A percentile compares a stretch with the other conserved stretches of the same genome.
phyloP scores from a whole-genome alignment of 2,888 invertebrate species.

The Patella ulyssiponensis region DNA sequence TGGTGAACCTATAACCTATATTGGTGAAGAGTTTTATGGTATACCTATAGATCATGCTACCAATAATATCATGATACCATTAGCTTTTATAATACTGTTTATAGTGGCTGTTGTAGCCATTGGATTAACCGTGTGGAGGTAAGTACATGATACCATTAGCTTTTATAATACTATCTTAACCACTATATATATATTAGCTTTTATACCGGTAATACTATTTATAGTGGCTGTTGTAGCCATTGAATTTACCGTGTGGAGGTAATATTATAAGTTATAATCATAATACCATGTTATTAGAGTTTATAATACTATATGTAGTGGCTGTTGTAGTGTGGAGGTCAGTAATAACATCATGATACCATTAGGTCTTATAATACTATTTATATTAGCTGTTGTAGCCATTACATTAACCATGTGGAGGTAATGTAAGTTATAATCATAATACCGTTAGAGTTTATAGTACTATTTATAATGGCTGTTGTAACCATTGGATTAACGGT shows the following conservation, averaged over 20 bases:
- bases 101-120: conserved; percentile 46
- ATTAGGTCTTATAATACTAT: too few relatives aligned
- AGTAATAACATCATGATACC: conserved; percentile 23
- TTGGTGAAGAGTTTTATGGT: conserved; percentile 47
- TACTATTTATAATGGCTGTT: conserved; percentile 43
- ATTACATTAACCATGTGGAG: too few relatives aligned
- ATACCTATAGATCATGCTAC: conserved; percentile 41
- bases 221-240: conserved; percentile 45
- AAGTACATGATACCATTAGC: conserved; percentile 56
- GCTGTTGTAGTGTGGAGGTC: conserved; percentile 52
- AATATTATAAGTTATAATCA: conserved; percentile 51
- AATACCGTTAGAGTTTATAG: conserved; percentile 50
- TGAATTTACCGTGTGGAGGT: conserved; percentile 48
- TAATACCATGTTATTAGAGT: conserved; percentile 55
- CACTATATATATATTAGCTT: too few relatives aligned
- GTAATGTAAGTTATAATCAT: too few relatives aligned
- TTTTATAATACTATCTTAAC: conserved; percentile 40
- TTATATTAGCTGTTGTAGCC: too few relatives aligned
- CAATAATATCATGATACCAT: conserved; percentile 52
- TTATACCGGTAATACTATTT: conserved; percentile 41
- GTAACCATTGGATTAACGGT: conserved; percentile 43
- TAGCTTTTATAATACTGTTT: conserved; percentile 46
- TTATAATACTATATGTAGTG: conserved; percentile 40
- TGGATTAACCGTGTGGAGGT: conserved; percentile 48
- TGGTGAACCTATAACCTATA: conserved; percentile 48